Percentiles rank a stretch among this genome's conserved stretches.
Conservation (phyloP, 2,113 vertebrate genomes). For the Peromyscus maniculatus region DNA sequence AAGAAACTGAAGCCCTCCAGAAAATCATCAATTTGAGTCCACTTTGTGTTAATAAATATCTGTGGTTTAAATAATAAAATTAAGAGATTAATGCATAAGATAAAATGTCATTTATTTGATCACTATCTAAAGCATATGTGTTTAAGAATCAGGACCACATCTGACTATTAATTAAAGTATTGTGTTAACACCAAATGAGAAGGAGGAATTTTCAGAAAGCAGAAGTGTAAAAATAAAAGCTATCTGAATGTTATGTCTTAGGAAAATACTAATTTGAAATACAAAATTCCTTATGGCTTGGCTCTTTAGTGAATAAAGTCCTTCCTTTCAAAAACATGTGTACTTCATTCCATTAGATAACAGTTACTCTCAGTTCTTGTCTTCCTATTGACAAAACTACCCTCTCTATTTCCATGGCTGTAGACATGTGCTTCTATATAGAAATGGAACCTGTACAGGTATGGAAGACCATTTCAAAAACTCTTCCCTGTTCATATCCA, state of each 20-base stretch:
- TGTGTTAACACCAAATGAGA: constrained; percentile 1
- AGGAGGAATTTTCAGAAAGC: constrained; percentile 2
- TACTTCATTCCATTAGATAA: background rate
- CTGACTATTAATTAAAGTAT: constrained; percentile 20
- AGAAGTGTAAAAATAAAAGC: background rate
- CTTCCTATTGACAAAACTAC: background rate
- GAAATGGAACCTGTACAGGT: background rate
- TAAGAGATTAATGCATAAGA: constrained; percentile 27
- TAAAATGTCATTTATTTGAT: constrained; percentile 31
- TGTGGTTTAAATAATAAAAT: constrained; percentile 58
- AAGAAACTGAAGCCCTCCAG: constrained; percentile 76
- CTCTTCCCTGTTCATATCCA: background rate
- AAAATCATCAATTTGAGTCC: constrained; percentile 53
- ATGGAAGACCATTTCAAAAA: background rate
- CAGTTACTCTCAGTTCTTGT: background rate
- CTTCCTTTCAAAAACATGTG: background rate
- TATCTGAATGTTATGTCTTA: background rate
- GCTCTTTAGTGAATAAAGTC: background rate
- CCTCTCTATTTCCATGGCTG: background rate
- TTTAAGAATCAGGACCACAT: constrained; percentile 41
- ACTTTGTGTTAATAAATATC: constrained; percentile 39
- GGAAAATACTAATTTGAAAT: constrained; percentile 49
- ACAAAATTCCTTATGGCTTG: constrained; percentile 6
- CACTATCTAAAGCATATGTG: background rate
- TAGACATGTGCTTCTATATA: background rate